Base-by-base conservation (phyloP, 2,797 vertebrate species). In the Podargus strigoides region DNA sequence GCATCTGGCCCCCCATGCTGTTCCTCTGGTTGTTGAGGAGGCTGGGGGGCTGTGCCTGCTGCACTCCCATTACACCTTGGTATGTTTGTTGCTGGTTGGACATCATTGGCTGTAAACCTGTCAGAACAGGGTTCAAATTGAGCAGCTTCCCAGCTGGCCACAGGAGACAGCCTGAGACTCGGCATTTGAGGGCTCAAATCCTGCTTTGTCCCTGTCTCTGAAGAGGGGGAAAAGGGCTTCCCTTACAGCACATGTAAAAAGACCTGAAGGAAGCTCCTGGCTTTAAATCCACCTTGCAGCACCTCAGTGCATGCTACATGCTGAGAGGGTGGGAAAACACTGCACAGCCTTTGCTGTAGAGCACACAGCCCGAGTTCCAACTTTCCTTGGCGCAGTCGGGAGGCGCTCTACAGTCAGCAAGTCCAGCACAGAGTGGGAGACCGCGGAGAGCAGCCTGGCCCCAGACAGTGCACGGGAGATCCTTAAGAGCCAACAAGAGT, bases 51-150 rank as follows among this genome's bases (percentile, higher is more conserved):
- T 99, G 99, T 2, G 99, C 97, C 97, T 99, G 99, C 97, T 99
- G 99, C 85, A 99, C 99, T 88, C 99, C 98, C 96, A 99, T 99
- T 93, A 99, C 98, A 91, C 98, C 98, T 98, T 99, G 99, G 98
- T 99, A 99, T 3, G 98, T 98, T 97, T 99, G 99, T 97, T 99
- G 99, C 98, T 99, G 99, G 98, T 97, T 99, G 97, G 99, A 98
- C 97, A 99, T 99, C 98, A 99, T 98, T 88, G 99, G 98, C 98
- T 99, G 99, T 93, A 99, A 98, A 98, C 99, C 99, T 99, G 97
- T 79, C 87, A n/a, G 42, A 32, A 72, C 15, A 93, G 93, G 46
- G 68, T 22, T 27, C 28, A 13, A 37, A 67, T 64, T 90, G 92
- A 87, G 87, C 63, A 47, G 77, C 30, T 73, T 70, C 42, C 34